Base-by-base conservation (phyloP, 2,113 vertebrate genomes). In the Semnornis frantzii region DNA sequence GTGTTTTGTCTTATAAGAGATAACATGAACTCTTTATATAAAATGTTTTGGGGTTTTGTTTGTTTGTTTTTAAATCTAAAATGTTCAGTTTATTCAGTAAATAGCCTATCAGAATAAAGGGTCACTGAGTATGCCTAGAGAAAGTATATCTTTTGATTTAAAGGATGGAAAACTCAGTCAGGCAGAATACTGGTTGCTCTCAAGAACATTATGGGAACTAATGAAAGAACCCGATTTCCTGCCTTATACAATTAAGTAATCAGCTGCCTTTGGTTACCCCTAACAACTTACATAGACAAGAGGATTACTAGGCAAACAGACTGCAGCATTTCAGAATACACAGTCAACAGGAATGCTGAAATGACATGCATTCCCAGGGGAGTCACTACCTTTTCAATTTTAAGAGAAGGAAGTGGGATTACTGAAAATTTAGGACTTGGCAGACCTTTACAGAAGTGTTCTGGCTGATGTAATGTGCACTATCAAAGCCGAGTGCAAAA, bases 241-340 rank as follows among this genome's bases (percentile, higher is more conserved):
- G 97, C 97, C 94, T 97, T 97, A 96, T 90, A 96, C 97, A 97
- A 98, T 97, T 97, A 97, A 97, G 97, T 92, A 97, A 98, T 98
- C 97, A 97, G 97, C 97, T 98, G 98, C 97, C 97, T 97, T 96
- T 88, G 97, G 98, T 98, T 98, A 97, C 98, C 98, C 98, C 95
- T 98, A 98, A 98, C 98, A 97, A 98, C 97, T 98, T 97, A 93
- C 94, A 95, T 92, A 97, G 97, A 94, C 94, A 79, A 97, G 95
- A 94, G 96, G 96, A 97, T 97, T 97, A 97, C 97, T 97, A 95
- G 97, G 97, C 97, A 97, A 98, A 98, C 96, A 98, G 93, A 79
- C 95, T 88, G 86, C 90, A 88, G 77, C 83, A 93, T 92, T 97
- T 96, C 93, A 96, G 90, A 94, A 95, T 88, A 89, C 96, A 94